Percentiles rank a stretch among this genome's conserved stretches.
Evolutionary conservation across 2,888 invertebrate species (phyloP).

Genomic region (Allygus modestus): DNA sequence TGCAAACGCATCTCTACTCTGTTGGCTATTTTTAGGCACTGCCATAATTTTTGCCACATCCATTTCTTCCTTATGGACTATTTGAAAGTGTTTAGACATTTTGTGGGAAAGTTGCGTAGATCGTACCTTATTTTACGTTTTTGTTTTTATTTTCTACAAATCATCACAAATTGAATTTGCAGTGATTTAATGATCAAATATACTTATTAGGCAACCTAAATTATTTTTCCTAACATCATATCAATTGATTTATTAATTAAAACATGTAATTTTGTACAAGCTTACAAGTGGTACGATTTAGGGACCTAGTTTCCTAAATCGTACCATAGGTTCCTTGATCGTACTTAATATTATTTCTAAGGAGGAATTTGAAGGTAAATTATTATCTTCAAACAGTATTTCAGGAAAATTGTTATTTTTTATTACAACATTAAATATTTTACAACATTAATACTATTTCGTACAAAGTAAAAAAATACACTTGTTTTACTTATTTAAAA

Average conservation of each 20-base stretch:
- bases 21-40: slow-evolving; percentile 1
- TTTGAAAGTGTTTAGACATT: neutral
- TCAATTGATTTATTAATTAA: neutral
- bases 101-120: slow-evolving; percentile 35
- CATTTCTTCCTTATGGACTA: neutral
- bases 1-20: neutral
- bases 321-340: slow-evolving; percentile 37
- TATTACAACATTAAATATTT: neutral
- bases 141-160: neutral
- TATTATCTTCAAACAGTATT: too few relatives aligned
- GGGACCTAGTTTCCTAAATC: slow-evolving; percentile 28
- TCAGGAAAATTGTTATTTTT: too few relatives aligned
- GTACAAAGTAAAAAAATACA: neutral
- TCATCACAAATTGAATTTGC: neutral
- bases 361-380: neutral
- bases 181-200: neutral
- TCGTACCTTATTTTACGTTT: slow-evolving; percentile 13
- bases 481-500: too few relatives aligned
- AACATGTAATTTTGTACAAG: neutral
- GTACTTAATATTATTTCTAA: neutral
- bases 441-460: neutral
- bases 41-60: slow-evolving; percentile 30
- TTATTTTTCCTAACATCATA: neutral
- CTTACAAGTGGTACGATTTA: slow-evolving; percentile 41
- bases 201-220: neutral